phyloP scores from a whole-genome alignment of 1,140 invertebrate genomes.

The Panulirus ornatus region DNA sequence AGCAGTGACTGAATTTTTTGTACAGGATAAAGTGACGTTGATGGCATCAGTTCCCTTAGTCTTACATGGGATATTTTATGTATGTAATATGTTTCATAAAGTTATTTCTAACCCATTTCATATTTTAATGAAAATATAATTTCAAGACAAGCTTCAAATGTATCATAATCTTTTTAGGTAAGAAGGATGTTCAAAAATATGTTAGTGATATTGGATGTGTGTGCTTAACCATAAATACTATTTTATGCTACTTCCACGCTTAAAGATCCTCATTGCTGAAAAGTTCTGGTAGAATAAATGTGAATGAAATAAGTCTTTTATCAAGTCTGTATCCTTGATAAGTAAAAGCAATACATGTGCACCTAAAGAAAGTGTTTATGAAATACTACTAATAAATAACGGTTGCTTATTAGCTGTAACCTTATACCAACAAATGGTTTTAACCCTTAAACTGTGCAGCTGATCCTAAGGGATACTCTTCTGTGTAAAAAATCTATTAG shows the following conservation, averaged over 20 bases:
- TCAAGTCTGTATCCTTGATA: no score
- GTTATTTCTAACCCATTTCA: constrained; percentile 58
- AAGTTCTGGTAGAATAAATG: constrained; percentile 53
- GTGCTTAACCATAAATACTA: constrained; percentile 45
- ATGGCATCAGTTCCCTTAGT: constrained; percentile 40
- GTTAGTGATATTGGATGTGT: constrained; percentile 25
- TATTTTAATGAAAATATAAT: constrained; percentile 32
- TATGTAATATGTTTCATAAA: constrained; percentile 50
- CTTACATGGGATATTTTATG: constrained; percentile 44
- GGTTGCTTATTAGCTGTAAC: no score
- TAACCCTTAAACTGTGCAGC: no score
- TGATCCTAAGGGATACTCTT: no score
- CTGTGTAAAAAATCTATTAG: neutral
- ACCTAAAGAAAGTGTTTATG: no score
- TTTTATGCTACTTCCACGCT: constrained; percentile 39
- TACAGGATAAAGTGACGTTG: constrained; percentile 24
- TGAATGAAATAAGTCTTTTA: no score
- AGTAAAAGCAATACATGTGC: no score
- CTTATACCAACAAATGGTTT: no score
- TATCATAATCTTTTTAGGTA: constrained; percentile 21
- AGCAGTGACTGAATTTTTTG: constrained; percentile 26
- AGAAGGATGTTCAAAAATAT: constrained; percentile 17
- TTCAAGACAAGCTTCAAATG: constrained; percentile 39
- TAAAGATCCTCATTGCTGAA: constrained; percentile 45
- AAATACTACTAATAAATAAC: no score